Evolutionary conservation across 2,797 vertebrate species (phyloP).

Genomic region (Tachyglossus aculeatus): DNA sequence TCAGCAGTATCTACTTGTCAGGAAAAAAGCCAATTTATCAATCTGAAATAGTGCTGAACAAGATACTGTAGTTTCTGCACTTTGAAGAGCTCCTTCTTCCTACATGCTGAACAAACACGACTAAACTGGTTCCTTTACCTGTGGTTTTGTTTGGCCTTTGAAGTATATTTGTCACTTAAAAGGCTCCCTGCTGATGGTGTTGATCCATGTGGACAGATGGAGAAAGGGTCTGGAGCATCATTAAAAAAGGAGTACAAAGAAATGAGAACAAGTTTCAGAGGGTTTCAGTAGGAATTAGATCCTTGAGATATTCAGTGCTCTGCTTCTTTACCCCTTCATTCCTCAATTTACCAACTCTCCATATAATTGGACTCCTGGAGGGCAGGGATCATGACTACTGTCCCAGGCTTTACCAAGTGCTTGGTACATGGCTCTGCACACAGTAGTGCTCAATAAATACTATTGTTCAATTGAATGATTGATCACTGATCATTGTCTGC

Average conservation of each 20-base stretch:
- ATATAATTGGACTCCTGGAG: too few relatives aligned
- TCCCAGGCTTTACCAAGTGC: too few relatives aligned
- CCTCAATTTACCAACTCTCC: too few relatives aligned
- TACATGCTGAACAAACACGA: conserved; percentile 57
- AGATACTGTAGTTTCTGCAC: conserved; percentile 48
- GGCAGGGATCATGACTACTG: too few relatives aligned
- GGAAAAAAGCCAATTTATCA: conserved; percentile 53
- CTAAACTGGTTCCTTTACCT: conserved; percentile 62
- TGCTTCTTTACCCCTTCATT: conserved; percentile 31
- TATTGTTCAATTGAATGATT: too few relatives aligned
- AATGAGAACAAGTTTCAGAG: conserved; percentile 57
- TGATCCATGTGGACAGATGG: conserved; percentile 55
- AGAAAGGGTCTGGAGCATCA: conserved; percentile 55
- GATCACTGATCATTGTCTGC: too few relatives aligned
- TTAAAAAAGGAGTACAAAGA: conserved; percentile 74
- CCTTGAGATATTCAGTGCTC: conserved; percentile 41
- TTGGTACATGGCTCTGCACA: too few relatives aligned
- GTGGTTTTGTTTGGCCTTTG: conserved; percentile 53
- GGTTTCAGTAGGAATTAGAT: conserved; percentile 51
- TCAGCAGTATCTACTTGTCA: conserved; percentile 60
- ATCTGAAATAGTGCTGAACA: conserved; percentile 60
- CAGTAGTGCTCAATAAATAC: too few relatives aligned
- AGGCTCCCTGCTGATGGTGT: conserved; percentile 64
- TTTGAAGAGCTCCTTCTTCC: conserved; percentile 38
- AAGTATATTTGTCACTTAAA: conserved; percentile 73